Evolutionary conservation across 2,888 invertebrate genomes (phyloP).

Genomic region (Tiphia femorata): DNA sequence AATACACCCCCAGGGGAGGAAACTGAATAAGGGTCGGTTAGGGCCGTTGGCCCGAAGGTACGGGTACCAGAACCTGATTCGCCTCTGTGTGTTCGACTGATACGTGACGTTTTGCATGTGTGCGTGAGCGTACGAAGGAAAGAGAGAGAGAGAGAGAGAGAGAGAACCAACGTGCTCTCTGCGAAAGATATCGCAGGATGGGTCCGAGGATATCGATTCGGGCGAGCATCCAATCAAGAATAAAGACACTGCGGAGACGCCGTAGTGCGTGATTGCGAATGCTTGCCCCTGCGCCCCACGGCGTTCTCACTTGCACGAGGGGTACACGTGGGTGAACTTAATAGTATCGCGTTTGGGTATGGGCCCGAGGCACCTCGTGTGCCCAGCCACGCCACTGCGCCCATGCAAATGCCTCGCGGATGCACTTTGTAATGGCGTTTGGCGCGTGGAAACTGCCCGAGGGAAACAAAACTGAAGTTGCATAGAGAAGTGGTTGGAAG

Average conservation of each 20-base stretch:
- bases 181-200: conserved; percentile 20
- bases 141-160: background rate
- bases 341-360: too few relatives aligned
- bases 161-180: background rate
- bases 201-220: conserved; percentile 38
- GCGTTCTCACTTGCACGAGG: background rate
- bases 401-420: background rate
- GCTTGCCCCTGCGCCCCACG: conserved; percentile 7
- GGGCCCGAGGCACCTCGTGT: too few relatives aligned
- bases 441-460: too few relatives aligned
- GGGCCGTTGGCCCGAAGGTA: too few relatives aligned
- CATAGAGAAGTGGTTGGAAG: background rate
- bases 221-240: conserved; percentile 45
- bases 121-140: too few relatives aligned
- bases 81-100: too few relatives aligned
- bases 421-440: background rate
- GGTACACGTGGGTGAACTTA: background rate
- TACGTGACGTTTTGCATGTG: too few relatives aligned
- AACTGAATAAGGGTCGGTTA: too few relatives aligned
- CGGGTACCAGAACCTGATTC: too few relatives aligned
- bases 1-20: conserved; percentile 16
- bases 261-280: conserved; percentile 27
- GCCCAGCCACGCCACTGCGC: background rate
- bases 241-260: conserved; percentile 39
- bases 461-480: background rate